phyloP scores from a whole-genome alignment of 2,797 vertebrate genomes.

The Acanthis flammea region DNA sequence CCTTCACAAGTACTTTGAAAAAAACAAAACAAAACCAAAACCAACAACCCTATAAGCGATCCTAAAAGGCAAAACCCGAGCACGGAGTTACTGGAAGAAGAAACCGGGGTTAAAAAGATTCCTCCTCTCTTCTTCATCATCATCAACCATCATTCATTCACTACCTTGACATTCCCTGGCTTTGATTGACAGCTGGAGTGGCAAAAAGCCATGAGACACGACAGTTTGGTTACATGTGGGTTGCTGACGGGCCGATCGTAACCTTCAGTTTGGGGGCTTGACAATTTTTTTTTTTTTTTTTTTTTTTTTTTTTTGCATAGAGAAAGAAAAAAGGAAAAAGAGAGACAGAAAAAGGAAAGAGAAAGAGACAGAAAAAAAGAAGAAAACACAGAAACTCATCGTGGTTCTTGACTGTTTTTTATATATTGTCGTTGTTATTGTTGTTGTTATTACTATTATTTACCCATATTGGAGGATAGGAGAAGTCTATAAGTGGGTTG shows the following conservation, averaged over 20 bases:
- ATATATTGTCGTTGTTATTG: slow-evolving; percentile 48
- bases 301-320: slow-evolving; percentile 44
- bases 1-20: slow-evolving; percentile 73
- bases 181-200: slow-evolving; percentile 99
- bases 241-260: slow-evolving; percentile 98
- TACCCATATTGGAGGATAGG: slow-evolving; percentile 83
- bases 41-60: slow-evolving; percentile 77
- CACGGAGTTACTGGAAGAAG: slow-evolving; percentile 92
- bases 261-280: slow-evolving; percentile 91
- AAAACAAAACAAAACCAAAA: background rate
- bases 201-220: slow-evolving; percentile 99
- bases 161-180: slow-evolving; percentile 99
- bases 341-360: slow-evolving; percentile 68
- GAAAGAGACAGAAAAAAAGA: slow-evolving; percentile 71
- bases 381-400: slow-evolving; percentile 82
- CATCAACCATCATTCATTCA: slow-evolving; percentile 99
- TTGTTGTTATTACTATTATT: slow-evolving; percentile 65
- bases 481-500: slow-evolving; percentile 90
- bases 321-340: slow-evolving; percentile 72
- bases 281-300: slow-evolving; percentile 63
- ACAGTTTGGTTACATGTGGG: slow-evolving; percentile 99
- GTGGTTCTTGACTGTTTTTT: slow-evolving; percentile 79
- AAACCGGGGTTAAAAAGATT: slow-evolving; percentile 91
- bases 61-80: slow-evolving; percentile 87
- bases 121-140: slow-evolving; percentile 96